Base-by-base conservation (phyloP, 2,888 invertebrate genomes). In the Notodonta dromedarius region DNA sequence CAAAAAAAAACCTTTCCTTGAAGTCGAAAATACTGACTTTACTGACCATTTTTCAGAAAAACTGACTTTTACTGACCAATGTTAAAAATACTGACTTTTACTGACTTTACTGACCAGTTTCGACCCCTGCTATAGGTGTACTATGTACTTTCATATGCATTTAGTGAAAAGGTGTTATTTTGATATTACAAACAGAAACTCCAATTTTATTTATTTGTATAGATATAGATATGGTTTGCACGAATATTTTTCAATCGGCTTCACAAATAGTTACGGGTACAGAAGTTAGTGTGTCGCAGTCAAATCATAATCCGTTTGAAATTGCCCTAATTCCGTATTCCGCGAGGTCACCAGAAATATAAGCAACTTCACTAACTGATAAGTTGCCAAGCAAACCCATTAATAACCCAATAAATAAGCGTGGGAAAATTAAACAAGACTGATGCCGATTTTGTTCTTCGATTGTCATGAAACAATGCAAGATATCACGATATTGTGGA, bases 191-290 rank as follows among this genome's bases (percentile, higher is more conserved):
- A n/a, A n/a, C n/a, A n/a, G n/a, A n/a, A n/a, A n/a, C n/a, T n/a
- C n/a, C n/a, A n/a, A n/a, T n/a, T n/a, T n/a, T n/a, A n/a, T n/a
- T n/a, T n/a, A n/a, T n/a, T n/a, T n/a, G n/a, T n/a, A n/a, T n/a
- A n/a, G n/a, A n/a, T n/a, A n/a, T n/a, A n/a, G n/a, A 63, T 60
- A 58, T 52, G 50, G 35, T 61, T 53, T 50, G 62, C 63, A 65
- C 51, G 44, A 59, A 52, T 62, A 62, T 65, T 60, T 24, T 69
- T 65, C 70, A 59, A 64, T 42, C 39, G 51, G 55, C 63, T 66
- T 61, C 59, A 63, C 46, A 35, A 46, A 44, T 57, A 66, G 61
- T 70, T 58, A 58, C 48, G 32, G 52, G 51, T 56, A 60, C 56
- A 57, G 8, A 50, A 63, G 58, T 58, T 68, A 42, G 60, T 62